Conservation (phyloP, 2,888 invertebrate genomes). For the Caenorhabditis sinica region DNA sequence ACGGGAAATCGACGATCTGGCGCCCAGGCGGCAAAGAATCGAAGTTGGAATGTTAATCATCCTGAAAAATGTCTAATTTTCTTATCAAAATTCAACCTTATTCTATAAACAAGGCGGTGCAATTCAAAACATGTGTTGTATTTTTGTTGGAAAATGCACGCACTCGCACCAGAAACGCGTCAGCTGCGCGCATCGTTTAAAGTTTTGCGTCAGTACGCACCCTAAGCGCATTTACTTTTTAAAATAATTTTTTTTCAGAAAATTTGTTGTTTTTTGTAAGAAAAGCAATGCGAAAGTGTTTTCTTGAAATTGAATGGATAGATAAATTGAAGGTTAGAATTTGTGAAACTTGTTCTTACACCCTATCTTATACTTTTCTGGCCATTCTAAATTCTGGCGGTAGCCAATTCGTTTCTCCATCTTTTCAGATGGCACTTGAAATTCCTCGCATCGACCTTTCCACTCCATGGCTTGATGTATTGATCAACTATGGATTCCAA, state of each 20-base stretch:
- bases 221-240: not conserved
- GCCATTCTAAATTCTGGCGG: not conserved
- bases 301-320: too few relatives aligned
- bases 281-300: too few relatives aligned
- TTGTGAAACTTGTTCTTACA: too few relatives aligned
- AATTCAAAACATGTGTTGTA: conserved; percentile 25
- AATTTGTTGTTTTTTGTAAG: too few relatives aligned
- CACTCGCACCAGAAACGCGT: conserved; percentile 52
- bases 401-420: not conserved
- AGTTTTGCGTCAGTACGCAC: conserved; percentile 50
- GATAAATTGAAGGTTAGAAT: too few relatives aligned
- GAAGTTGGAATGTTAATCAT: conserved; percentile 66
- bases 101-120: conserved; percentile 54
- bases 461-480: conserved; percentile 50
- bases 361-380: too few relatives aligned
- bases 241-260: not conserved
- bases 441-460: conserved; percentile 22
- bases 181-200: conserved; percentile 54
- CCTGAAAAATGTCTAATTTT: conserved; percentile 38
- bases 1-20: conserved; percentile 60
- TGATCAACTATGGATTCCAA: conserved; percentile 61
- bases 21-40: conserved; percentile 61
- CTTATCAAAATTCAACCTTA: not conserved
- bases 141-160: conserved; percentile 63
- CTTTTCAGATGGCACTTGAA: conserved; percentile 14